These are phyloP conservation scores for Anguilla japonica DNA, from an alignment of 2,113 vertebrate genomes.

Conservation along the genomic window DNA sequence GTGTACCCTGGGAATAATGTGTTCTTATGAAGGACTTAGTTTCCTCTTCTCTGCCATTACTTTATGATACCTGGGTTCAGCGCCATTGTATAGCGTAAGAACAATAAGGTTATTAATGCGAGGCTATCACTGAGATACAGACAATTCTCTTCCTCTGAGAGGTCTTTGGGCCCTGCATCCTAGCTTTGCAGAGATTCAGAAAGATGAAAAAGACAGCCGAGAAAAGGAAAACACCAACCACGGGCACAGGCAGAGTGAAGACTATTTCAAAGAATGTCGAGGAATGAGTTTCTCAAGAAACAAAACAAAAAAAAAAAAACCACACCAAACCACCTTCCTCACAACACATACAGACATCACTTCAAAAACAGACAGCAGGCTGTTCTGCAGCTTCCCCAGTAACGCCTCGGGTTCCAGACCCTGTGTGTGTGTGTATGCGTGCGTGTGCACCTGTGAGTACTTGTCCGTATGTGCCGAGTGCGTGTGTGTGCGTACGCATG, in stretches of 20 bases:
- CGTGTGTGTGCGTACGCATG: too few relatives aligned
- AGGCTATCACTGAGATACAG: background rate
- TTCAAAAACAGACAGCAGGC: conserved; percentile 20
- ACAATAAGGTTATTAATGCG: background rate
- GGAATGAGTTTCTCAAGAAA: background rate
- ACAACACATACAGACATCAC: conserved; percentile 29
- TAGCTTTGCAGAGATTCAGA: background rate
- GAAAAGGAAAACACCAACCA: background rate
- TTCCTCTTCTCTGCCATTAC: background rate
- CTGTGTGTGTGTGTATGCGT: background rate
- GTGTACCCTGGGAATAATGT: background rate
- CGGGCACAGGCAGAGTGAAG: conserved; percentile 15
- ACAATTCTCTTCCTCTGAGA: background rate
- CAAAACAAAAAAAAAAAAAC: background rate
- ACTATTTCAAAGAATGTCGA: background rate
- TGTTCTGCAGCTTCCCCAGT: conserved; percentile 5
- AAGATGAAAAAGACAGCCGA: background rate
- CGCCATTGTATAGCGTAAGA: background rate
- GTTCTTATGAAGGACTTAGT: background rate
- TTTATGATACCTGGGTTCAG: background rate
- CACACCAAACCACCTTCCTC: conserved; percentile 6
- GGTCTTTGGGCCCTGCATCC: background rate
- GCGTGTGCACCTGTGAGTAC: too few relatives aligned
- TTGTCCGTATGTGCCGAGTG: too few relatives aligned
- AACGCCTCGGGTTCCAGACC: background rate